These are phyloP conservation scores for Anser cygnoides DNA, from an alignment of 2,113 vertebrate species.

Conservation along the genomic window DNA sequence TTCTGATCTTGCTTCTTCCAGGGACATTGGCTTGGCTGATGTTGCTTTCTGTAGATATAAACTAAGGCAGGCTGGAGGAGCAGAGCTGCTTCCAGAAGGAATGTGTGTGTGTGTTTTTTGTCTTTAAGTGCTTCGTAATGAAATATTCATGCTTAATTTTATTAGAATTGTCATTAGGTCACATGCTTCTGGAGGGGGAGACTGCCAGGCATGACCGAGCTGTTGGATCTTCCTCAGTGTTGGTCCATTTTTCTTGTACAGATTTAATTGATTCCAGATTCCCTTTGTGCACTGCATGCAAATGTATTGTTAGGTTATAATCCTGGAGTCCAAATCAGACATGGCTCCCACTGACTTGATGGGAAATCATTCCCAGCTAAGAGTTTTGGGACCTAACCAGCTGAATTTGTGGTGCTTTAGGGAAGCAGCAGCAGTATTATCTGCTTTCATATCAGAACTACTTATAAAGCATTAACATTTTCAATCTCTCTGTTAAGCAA, in stretches of 20 bases:
- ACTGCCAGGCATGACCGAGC: constrained; percentile 1
- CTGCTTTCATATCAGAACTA: not conserved
- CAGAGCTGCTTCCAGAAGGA: not conserved
- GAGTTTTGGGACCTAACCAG: not conserved
- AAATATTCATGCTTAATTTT: constrained; percentile 22
- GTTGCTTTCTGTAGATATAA: not conserved
- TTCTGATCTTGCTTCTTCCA: not conserved
- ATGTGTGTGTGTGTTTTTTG: not conserved
- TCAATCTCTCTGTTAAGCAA: not conserved
- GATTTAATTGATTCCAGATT: constrained; percentile 39
- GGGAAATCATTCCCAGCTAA: not conserved
- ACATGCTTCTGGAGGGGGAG: not conserved
- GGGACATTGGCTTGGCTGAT: not conserved
- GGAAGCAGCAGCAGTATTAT: not conserved
- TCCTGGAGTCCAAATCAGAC: not conserved
- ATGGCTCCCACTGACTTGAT: not conserved
- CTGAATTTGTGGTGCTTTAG: not conserved
- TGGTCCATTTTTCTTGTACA: constrained; percentile 29
- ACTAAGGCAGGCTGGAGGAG: not conserved
- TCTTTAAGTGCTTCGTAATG: not conserved
- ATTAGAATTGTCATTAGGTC: constrained; percentile 8
- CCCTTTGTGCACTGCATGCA: not conserved
- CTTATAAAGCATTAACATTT: not conserved
- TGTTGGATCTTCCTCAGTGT: constrained; percentile 29
- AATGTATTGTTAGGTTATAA: not conserved